Percentiles rank a stretch among this genome's conserved stretches.
Conservation (phyloP, 2,797 vertebrate species). For the Pteronotus mesoamericanus region DNA sequence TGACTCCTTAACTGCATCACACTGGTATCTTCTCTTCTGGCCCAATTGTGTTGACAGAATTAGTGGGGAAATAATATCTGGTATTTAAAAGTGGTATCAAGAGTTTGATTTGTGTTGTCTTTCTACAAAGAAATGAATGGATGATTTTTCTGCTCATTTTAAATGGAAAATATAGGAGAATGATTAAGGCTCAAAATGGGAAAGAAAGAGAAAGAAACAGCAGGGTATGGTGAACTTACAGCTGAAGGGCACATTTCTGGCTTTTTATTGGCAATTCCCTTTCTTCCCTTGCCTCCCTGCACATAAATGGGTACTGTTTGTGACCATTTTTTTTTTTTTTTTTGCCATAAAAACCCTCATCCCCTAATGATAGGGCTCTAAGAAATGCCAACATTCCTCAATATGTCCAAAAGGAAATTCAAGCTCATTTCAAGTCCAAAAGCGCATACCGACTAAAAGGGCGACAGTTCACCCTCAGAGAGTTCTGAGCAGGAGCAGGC, state of each 20-base stretch:
- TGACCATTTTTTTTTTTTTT: background rate
- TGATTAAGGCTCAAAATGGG: background rate
- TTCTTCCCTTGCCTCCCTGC: accelerated
- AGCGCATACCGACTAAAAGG: background rate
- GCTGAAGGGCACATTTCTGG: background rate
- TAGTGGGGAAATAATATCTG: background rate
- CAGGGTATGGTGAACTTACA: background rate
- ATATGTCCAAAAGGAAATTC: background rate
- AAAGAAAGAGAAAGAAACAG: background rate
- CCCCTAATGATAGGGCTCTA: background rate
- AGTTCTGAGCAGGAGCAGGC: background rate
- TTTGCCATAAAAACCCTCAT: background rate
- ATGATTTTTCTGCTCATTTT: background rate
- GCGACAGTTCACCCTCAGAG: background rate
- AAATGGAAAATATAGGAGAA: background rate
- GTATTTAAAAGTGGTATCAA: background rate
- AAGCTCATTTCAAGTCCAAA: background rate
- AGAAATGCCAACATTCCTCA: background rate
- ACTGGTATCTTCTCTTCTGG: background rate
- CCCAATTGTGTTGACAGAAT: background rate
- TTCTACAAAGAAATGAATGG: background rate
- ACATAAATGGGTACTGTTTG: background rate
- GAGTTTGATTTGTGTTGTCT: background rate
- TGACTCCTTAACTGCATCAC: slow-evolving; percentile 58
- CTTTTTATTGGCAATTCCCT: background rate